Conservation (phyloP, 1,140 invertebrate species). For the Zaprionus nigranus region DNA sequence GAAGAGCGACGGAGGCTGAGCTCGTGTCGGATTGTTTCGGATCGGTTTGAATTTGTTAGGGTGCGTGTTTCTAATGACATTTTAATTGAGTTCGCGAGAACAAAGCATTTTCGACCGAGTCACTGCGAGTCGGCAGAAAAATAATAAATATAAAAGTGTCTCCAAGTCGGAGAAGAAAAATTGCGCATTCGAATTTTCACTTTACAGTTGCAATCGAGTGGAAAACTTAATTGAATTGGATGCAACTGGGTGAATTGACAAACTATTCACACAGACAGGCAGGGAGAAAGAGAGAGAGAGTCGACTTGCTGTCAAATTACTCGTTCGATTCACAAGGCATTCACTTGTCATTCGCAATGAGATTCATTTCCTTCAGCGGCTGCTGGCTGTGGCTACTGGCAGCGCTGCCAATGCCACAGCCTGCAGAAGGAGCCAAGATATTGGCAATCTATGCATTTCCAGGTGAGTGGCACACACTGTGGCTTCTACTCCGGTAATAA, state of each 20-base stretch:
- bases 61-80: conserved; percentile 4
- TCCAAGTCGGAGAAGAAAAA: neutral
- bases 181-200: conserved; percentile 10
- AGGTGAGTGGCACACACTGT: conserved; percentile 39
- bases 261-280: neutral
- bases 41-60: neutral
- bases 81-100: conserved; percentile 5
- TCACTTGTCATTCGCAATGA: neutral
- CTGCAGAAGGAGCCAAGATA: conserved; percentile 48
- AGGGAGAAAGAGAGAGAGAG: neutral
- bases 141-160: neutral
- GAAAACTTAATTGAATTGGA: conserved; percentile 16
- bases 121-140: neutral
- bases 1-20: neutral
- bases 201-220: conserved; percentile 8
- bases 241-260: conserved; percentile 4
- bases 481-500: neutral
- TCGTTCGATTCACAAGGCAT: neutral
- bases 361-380: conserved; percentile 9
- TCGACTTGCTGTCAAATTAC: neutral
- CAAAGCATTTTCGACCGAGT: neutral
- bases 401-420: neutral
- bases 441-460: conserved; percentile 74
- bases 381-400: conserved; percentile 30
- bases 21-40: neutral